Evolutionary conservation across 2,888 invertebrate genomes (phyloP), one percentile per base, ranked within the genome.

Genomic region (Heteromurus nitidus): DNA sequence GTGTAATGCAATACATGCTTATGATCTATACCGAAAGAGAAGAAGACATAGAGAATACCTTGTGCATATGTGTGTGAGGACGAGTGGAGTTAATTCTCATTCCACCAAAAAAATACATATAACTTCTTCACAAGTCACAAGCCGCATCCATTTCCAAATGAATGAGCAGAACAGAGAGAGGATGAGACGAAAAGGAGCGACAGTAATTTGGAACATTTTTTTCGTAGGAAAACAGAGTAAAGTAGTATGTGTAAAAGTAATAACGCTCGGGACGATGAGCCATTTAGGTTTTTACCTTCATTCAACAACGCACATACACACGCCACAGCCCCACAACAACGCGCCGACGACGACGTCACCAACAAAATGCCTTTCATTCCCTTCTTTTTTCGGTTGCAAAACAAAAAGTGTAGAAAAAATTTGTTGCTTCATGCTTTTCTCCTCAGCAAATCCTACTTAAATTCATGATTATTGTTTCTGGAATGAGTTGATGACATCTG

Each of bases 271-370:
- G 31, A 30, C 30, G 20, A 62, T 62, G 62, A 62, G 62, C 31
- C 31, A 31, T 62, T 62, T 31, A 62, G 62, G 62, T 31, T 62
- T 30, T 20, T 62, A 31, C 62, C 55, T 55, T 50, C 26, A 55
- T 26, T 55, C 55, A 26, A 55, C 55, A 26, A 55, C 55, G 26
- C 55, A 24, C 24, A 11, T 26, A 36, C 47, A 47, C 36, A 36
- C 36, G 36, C 47, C 11, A 50, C 55, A n/a, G n/a, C n/a, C n/a
- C n/a, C n/a, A n/a, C n/a, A n/a, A n/a, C n/a, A n/a, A n/a, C n/a
- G n/a, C n/a, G n/a, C n/a, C n/a, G 9, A 55, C 24, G 26, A 55
- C 55, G n/a, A 55, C 55, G 55, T 55, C 55, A 55, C n/a, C 55
- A 55, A 26, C 9, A 47, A 9, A 36, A n/a, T n/a, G n/a, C n/a